Base-by-base conservation (phyloP, 2,888 invertebrate genomes). In the Rotaria magnacalcarata region DNA sequence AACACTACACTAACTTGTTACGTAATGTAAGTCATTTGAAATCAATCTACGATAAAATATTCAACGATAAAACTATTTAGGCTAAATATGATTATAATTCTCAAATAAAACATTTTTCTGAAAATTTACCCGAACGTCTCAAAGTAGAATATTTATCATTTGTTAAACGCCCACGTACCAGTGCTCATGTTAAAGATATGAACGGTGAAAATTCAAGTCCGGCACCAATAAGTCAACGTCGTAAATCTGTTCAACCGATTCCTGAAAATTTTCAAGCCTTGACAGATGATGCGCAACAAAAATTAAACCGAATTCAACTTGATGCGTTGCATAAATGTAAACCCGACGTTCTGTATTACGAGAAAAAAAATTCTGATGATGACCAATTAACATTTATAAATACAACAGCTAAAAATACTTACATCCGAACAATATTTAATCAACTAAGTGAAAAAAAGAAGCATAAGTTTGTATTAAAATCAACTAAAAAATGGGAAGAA, bases 291-390 rank as follows among this genome's bases (percentile, higher is more conserved):
- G 34, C 3, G 11, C 43, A 43, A 21, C 80, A 47, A 67, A 80
- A 80, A 80, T 80, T 80, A 47, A 80, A 24, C n/a, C 43, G n/a
- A n/a, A n/a, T 2, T 80, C 80, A 80, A 80, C 43, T 47, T 14
- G 80, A 47, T 80, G n/a, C 47, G 10, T n/a, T 80, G 11, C 80
- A 80, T 47, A 43, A 80, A 47, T 80, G 80, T 80, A 24, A n/a
- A 47, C 80, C 80, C 10, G 41, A 10, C n/a, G 6, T 14, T n/a
- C n/a, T 80, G 1, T 80, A 80, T 47, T 80, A 47, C 47, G 47
- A 80, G 10, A 43, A 80, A 47, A 80, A 80, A 80, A n/a, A 47
- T 47, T 21, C 80, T 47, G 80, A 80, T 80, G 47, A 80, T 47
- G 80, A 80, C 47, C 47, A 47, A 10, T 47, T 24, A 47, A 47